Evolutionary conservation across 2,888 invertebrate genomes (phyloP).

Genomic region (Chalcis sispes): DNA sequence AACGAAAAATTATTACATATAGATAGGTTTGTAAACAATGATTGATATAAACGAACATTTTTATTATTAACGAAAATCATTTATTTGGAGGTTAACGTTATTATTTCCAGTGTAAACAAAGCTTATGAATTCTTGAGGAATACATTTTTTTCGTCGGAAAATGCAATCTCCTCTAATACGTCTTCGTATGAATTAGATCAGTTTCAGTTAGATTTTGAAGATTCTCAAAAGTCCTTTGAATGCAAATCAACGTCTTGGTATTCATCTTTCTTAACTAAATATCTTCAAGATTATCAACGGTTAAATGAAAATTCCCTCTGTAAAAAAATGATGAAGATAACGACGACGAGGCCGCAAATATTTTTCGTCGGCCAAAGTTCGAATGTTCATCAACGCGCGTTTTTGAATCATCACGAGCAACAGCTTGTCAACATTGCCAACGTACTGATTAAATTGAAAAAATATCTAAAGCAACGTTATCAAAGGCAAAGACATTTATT

Average conservation of each 20-base stretch:
- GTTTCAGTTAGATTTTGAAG: not conserved
- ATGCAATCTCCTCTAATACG: not conserved
- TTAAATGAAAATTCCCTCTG: slow-evolving; percentile 9
- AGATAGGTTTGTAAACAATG: not conserved
- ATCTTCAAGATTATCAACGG: slow-evolving; percentile 13
- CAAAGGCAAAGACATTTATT: not conserved
- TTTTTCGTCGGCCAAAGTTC: not conserved
- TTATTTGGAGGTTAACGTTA: slow-evolving; percentile 18
- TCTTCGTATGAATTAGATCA: not conserved
- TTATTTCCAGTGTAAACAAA: slow-evolving; percentile 3
- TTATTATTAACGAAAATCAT: not conserved
- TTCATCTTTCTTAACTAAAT: slow-evolving; percentile 6
- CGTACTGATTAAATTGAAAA: slow-evolving; percentile 10
- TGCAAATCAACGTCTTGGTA: not conserved
- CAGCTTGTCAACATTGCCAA: not conserved
- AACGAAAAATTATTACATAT: not conserved
- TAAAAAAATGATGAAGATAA: slow-evolving; percentile 23
- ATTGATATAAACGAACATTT: not conserved
- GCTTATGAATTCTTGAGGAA: not conserved
- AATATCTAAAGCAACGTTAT: not conserved
- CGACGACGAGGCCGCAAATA: not conserved
- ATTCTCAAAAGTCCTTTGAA: not conserved
- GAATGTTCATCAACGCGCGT: not conserved
- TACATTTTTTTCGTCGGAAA: not conserved
- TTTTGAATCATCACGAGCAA: not conserved